These are phyloP conservation scores for Apamea sordens DNA, from an alignment of 2,888 invertebrate species.

Conservation along the genomic window DNA sequence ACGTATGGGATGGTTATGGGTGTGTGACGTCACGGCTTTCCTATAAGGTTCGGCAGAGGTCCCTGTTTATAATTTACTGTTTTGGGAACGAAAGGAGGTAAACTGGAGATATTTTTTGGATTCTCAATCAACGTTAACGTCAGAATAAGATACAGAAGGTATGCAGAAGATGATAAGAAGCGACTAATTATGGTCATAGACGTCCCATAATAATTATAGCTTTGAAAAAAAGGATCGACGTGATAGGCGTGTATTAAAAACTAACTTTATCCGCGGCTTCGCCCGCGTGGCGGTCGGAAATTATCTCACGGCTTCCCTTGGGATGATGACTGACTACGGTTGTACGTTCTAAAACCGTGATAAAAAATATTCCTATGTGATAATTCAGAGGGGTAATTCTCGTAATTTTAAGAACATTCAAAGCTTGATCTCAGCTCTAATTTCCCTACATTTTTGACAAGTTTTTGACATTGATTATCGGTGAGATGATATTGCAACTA, in stretches of 20 bases:
- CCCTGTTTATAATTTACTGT: slow-evolving; percentile 11
- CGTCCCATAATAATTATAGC: background rate
- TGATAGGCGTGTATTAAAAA: background rate
- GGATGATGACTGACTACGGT: no score
- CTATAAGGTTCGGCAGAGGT: background rate
- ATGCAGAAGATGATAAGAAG: background rate
- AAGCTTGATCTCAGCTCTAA: no score
- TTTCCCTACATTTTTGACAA: no score
- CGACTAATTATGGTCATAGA: background rate
- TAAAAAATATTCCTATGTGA: no score
- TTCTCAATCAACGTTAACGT: background rate
- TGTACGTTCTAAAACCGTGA: no score
- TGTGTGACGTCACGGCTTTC: slow-evolving; percentile 1
- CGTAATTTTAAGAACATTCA: no score
- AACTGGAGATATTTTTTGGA: background rate
- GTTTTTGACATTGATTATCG: no score
- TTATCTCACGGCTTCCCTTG: no score
- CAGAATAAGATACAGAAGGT: background rate
- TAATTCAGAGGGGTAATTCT: no score
- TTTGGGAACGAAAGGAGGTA: background rate
- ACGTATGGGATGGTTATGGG: slow-evolving; percentile 25
- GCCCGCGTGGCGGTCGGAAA: no score
- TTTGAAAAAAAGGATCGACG: background rate
- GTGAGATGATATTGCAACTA: no score
- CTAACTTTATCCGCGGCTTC: no score